Percentiles rank a stretch among this genome's conserved stretches.
Conservation (phyloP, 53 echinoderm and acorn worm species). For the Pentamera pediparva region DNA sequence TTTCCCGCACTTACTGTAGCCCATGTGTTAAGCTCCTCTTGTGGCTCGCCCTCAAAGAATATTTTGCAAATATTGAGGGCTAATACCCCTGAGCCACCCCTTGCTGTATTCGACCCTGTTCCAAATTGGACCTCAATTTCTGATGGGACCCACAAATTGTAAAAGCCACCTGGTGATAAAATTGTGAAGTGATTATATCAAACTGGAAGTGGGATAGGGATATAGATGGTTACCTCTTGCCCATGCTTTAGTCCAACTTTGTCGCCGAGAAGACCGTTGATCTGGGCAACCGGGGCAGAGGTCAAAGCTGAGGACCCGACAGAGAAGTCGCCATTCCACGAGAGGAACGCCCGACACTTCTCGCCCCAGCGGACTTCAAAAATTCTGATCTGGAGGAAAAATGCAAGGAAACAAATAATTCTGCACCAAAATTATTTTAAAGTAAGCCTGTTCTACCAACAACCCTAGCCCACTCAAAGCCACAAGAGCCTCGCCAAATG, state of each 20-base stretch:
- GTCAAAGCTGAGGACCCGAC: conserved; percentile 33
- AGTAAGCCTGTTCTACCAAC: too few relatives aligned
- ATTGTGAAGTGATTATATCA: neutral
- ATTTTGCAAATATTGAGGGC: too few relatives aligned
- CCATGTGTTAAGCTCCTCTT: too few relatives aligned
- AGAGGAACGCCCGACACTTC: conserved; percentile 61
- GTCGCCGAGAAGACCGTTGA: conserved; percentile 83
- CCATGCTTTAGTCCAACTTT: conserved; percentile 84
- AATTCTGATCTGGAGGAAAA: conserved; percentile 42
- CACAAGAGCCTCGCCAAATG: too few relatives aligned
- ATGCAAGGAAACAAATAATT: too few relatives aligned
- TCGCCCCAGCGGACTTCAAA: conserved; percentile 95
- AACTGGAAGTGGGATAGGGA: neutral
- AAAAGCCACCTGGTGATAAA: neutral
- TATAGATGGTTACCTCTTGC: conserved; percentile 58
- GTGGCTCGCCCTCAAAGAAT: too few relatives aligned
- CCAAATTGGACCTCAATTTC: neutral
- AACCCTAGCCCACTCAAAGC: too few relatives aligned
- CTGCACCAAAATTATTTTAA: too few relatives aligned
- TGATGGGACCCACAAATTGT: neutral
- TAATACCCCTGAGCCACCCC: too few relatives aligned
- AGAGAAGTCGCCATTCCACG: conserved; percentile 78
- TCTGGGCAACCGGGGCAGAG: conserved; percentile 44
- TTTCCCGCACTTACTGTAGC: too few relatives aligned
- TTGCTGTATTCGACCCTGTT: neutral